Evolutionary conservation across 2,888 invertebrate genomes (phyloP).

Genomic region (Andrena fulva): DNA sequence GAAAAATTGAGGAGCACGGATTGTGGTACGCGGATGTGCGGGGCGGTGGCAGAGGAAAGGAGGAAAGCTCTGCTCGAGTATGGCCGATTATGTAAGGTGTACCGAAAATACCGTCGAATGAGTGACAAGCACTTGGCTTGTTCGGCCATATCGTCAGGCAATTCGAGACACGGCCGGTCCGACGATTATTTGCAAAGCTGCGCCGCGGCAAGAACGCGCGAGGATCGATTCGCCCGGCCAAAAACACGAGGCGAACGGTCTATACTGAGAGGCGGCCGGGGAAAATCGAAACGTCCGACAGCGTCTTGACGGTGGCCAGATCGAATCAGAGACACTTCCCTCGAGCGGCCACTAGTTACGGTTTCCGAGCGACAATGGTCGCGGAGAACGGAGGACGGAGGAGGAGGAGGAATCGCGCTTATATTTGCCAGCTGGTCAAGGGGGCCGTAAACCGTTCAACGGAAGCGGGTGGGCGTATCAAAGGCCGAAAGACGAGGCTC

Average conservation of each 20-base stretch:
- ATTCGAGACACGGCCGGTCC: constrained; percentile 54
- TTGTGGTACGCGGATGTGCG: constrained; percentile 1
- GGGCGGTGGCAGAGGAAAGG: constrained; percentile 24
- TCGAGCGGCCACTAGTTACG: background rate
- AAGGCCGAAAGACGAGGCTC: constrained; percentile 44
- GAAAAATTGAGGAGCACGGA: constrained; percentile 58
- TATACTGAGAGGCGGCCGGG: constrained; percentile 16
- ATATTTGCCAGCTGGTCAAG: constrained; percentile 37
- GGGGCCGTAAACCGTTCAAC: constrained; percentile 45
- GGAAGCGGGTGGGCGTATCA: constrained; percentile 44
- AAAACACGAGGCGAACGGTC: constrained; percentile 13
- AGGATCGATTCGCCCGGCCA: constrained; percentile 47
- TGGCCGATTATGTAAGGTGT: constrained; percentile 67
- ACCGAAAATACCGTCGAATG: constrained; percentile 79
- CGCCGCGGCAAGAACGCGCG: constrained; percentile 1
- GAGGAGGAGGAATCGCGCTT: constrained; percentile 9
- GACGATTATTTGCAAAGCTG: constrained; percentile 55
- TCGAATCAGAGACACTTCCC: background rate
- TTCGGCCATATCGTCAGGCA: constrained; percentile 69
- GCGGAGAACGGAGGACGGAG: background rate
- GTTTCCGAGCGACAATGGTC: background rate
- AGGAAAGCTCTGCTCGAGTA: constrained; percentile 54
- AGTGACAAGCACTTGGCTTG: constrained; percentile 81
- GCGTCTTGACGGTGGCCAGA: background rate
- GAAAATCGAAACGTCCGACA: constrained; percentile 17